Evolutionary conservation across 2,113 vertebrate species (phyloP).

Genomic region (Saccopteryx leptura): DNA sequence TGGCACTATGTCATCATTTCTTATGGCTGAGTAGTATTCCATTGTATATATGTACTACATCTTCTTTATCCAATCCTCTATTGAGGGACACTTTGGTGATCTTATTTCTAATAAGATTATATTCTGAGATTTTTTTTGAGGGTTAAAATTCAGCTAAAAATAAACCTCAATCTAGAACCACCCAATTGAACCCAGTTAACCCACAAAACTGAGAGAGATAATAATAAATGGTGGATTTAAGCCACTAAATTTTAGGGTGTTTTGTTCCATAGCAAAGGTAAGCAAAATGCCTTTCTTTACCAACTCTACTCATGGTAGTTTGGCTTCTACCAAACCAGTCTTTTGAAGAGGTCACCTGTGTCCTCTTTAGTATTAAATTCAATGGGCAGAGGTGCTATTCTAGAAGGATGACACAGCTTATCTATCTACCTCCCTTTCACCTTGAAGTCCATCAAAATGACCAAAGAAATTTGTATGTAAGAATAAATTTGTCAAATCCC

Average conservation of each 20-base stretch:
- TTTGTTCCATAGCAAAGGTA: not conserved
- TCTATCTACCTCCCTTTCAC: not conserved
- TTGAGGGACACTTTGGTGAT: too few relatives aligned
- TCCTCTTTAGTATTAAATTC: not conserved
- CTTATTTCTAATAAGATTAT: conserved; percentile 6
- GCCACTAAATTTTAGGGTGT: not conserved
- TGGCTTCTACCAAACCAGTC: not conserved
- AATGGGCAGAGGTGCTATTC: not conserved
- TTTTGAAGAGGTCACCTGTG: not conserved
- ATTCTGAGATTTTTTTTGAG: not conserved
- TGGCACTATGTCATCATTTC: too few relatives aligned
- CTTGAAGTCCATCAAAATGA: not conserved
- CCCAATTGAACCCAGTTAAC: not conserved
- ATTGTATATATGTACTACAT: too few relatives aligned
- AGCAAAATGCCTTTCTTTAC: not conserved
- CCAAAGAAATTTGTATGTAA: not conserved
- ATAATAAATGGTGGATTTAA: not conserved
- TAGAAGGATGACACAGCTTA: too few relatives aligned
- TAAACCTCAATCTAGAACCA: not conserved
- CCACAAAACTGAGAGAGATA: not conserved
- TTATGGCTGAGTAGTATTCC: too few relatives aligned
- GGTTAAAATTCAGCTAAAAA: not conserved
- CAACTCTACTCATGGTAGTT: not conserved
- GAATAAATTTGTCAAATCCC: not conserved
- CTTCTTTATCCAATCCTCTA: too few relatives aligned